Conservation (phyloP, 2,888 invertebrate species). For the Hermodice carunculata region DNA sequence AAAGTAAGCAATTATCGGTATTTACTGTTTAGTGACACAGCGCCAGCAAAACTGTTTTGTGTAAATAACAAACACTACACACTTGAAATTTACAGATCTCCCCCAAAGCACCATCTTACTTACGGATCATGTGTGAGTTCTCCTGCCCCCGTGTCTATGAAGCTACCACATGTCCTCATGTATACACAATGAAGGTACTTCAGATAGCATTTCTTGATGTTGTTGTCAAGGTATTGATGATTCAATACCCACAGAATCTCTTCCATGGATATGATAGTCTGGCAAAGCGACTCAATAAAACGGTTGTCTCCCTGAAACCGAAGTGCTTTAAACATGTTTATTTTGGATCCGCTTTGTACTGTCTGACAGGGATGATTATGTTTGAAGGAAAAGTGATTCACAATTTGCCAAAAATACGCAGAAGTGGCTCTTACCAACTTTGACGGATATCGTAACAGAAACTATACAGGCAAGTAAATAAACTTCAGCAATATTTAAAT, state of each 20-base stretch:
- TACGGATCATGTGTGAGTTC: conserved; percentile 67
- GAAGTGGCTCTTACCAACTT: too few relatives aligned
- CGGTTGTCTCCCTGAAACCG: conserved; percentile 67
- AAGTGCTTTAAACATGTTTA: too few relatives aligned
- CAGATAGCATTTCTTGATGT: conserved; percentile 65
- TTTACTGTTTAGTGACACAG: too few relatives aligned
- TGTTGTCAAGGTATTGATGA: conserved; percentile 59
- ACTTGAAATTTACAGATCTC: too few relatives aligned
- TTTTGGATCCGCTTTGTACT: not conserved
- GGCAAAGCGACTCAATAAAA: conserved; percentile 69
- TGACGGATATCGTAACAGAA: too few relatives aligned
- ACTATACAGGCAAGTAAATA: too few relatives aligned
- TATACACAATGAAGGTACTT: conserved; percentile 67
- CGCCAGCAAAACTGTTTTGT: too few relatives aligned
- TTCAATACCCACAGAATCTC: conserved; percentile 66
- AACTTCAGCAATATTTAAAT: too few relatives aligned
- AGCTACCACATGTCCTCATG: conserved; percentile 58
- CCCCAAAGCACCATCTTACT: too few relatives aligned
- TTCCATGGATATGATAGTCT: conserved; percentile 67
- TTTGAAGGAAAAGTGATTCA: not conserved
- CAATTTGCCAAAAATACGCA: too few relatives aligned
- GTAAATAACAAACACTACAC: too few relatives aligned
- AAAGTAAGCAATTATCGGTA: too few relatives aligned
- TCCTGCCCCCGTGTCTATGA: conserved; percentile 63
- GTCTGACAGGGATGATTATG: not conserved